phyloP scores from a whole-genome alignment of 2,113 vertebrate genomes.

The Symphodus melops region DNA sequence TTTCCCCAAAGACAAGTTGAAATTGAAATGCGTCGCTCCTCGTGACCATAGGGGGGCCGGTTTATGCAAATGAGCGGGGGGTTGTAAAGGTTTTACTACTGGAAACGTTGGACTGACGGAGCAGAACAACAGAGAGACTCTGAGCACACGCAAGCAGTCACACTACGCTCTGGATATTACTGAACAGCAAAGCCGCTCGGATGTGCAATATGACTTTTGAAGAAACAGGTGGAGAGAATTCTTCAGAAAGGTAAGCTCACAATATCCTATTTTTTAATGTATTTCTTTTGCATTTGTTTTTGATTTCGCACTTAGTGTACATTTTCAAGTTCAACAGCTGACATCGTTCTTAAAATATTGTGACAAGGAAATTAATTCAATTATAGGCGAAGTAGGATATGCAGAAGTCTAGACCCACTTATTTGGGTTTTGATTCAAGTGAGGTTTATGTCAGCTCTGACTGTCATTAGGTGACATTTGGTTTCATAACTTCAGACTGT shows the following conservation, averaged over 20 bases:
- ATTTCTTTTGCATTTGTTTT: not conserved
- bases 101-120: not conserved
- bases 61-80: slow-evolving; percentile 68
- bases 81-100: not conserved
- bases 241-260: slow-evolving; percentile 77
- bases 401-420: too few relatives aligned
- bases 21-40: not conserved
- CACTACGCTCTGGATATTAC: slow-evolving; percentile 41
- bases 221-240: slow-evolving; percentile 79
- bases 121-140: not conserved
- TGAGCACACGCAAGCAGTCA: not conserved
- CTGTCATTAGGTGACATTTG: too few relatives aligned
- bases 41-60: slow-evolving; percentile 49
- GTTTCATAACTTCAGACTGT: too few relatives aligned
- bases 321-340: not conserved
- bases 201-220: slow-evolving; percentile 88
- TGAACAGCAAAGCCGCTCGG: slow-evolving; percentile 35
- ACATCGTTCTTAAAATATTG: not conserved
- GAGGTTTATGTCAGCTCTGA: too few relatives aligned
- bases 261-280: too few relatives aligned
- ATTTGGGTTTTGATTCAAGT: too few relatives aligned
- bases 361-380: not conserved
- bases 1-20: not conserved
- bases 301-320: not conserved
- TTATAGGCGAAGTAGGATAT: not conserved